phyloP scores from a whole-genome alignment of 1,140 invertebrate species.

The Palaemon carinicauda region DNA sequence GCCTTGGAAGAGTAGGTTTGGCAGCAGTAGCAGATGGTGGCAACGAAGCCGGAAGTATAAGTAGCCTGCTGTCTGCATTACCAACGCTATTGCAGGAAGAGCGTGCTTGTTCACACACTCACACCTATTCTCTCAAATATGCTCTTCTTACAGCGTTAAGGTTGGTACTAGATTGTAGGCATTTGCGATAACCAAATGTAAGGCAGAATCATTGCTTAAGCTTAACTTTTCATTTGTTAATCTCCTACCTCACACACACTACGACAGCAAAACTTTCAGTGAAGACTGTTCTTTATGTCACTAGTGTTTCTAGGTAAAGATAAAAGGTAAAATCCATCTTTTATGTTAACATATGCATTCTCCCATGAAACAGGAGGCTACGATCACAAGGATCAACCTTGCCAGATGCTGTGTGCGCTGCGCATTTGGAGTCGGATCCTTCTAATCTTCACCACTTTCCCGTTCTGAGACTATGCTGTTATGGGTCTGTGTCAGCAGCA shows the following conservation, averaged over 20 bases:
- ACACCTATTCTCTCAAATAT: conserved; percentile 44
- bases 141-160: conserved; percentile 38
- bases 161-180: background rate
- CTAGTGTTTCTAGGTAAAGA: too few relatives aligned
- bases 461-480: conserved; percentile 39
- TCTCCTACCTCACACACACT: too few relatives aligned
- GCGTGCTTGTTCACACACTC: conserved; percentile 27
- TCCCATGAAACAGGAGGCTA: background rate
- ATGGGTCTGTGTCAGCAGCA: conserved; percentile 35
- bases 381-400: conserved; percentile 10
- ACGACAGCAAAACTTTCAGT: too few relatives aligned
- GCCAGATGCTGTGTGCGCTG: conserved; percentile 39
- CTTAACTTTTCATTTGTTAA: too few relatives aligned
- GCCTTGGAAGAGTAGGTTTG: conserved; percentile 22
- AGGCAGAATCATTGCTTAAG: too few relatives aligned
- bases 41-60: conserved; percentile 22
- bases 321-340: too few relatives aligned
- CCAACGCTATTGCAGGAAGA: conserved; percentile 36
- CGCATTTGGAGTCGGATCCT: conserved; percentile 24
- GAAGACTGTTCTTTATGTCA: too few relatives aligned
- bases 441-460: conserved; percentile 1
- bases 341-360: too few relatives aligned
- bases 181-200: too few relatives aligned
- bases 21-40: conserved; percentile 47
- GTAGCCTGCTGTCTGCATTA: conserved; percentile 18